phyloP scores from a whole-genome alignment of 2,113 vertebrate genomes.

The Sapajus apella region DNA sequence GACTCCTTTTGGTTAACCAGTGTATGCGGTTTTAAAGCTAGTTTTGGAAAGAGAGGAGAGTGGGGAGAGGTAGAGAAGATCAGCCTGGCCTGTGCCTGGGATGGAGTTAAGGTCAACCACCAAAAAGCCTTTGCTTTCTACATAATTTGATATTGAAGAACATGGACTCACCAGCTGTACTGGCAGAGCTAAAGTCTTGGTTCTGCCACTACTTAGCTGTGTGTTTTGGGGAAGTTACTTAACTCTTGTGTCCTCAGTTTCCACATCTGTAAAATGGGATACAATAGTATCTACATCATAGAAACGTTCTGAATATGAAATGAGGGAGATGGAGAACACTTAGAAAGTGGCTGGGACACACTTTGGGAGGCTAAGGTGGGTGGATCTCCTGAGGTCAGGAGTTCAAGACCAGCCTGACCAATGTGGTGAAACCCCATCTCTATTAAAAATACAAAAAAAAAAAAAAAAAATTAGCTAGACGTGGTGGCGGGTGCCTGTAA shows the following conservation, averaged over 20 bases:
- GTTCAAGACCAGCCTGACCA: no score
- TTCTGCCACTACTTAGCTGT: background rate
- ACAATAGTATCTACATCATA: background rate
- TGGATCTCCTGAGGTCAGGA: no score
- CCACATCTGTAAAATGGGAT: background rate
- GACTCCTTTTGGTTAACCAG: background rate
- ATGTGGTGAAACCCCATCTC: no score
- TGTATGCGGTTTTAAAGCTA: background rate
- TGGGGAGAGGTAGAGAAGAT: background rate
- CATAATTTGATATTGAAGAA: background rate
- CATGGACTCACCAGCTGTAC: background rate
- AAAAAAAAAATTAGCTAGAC: no score
- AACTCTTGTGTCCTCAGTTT: background rate
- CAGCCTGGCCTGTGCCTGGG: background rate
- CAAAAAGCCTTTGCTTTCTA: background rate
- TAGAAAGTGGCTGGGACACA: background rate
- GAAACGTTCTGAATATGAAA: background rate
- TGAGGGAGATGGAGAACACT: background rate
- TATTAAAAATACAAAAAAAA: no score
- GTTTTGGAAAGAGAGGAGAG: background rate
- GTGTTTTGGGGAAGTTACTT: background rate
- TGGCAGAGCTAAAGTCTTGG: background rate
- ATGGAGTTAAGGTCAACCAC: background rate
- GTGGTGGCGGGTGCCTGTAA: fast-evolving
- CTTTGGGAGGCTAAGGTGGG: no score